A percentile compares a stretch with the other conserved stretches of the same genome.
Evolutionary conservation across 2,888 invertebrate genomes (phyloP).

Genomic region (Pimpla rufipes): DNA sequence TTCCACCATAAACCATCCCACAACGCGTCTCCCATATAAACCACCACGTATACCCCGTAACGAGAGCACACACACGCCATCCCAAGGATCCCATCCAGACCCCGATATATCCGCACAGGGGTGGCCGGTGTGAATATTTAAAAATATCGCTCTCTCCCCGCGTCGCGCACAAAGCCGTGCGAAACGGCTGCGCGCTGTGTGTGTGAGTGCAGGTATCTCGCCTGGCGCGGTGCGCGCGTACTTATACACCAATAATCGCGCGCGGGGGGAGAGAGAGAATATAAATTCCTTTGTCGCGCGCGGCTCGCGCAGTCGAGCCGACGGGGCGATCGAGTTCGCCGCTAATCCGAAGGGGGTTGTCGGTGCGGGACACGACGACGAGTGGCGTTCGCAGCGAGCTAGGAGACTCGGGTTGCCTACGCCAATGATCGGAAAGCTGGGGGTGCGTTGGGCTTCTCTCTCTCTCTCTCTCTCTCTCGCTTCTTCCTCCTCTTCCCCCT

Average conservation of each 20-base stretch:
- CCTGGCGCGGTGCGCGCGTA: slow-evolving; percentile 25
- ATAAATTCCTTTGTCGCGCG: slow-evolving; percentile 63
- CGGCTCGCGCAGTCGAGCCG: slow-evolving; percentile 8
- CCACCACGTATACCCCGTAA: too few species aligned
- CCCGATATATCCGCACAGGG: neutral
- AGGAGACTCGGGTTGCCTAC: slow-evolving; percentile 26
- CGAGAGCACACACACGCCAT: too few species aligned
- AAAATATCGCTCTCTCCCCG: neutral
- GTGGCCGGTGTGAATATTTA: neutral
- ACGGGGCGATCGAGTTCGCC: slow-evolving; percentile 24
- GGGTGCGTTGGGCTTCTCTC: slow-evolving; percentile 28
- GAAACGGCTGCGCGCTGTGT: neutral
- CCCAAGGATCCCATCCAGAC: neutral
- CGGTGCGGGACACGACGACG: slow-evolving; percentile 1
- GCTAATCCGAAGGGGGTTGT: slow-evolving; percentile 54
- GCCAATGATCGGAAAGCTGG: slow-evolving; percentile 43
- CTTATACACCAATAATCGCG: slow-evolving; percentile 1
- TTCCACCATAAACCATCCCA: too few species aligned
- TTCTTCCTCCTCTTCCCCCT: neutral
- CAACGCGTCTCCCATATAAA: too few species aligned
- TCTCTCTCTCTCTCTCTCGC: neutral
- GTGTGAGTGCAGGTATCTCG: slow-evolving; percentile 49
- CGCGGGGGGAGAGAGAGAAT: neutral
- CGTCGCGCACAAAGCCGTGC: neutral
- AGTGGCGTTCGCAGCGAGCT: neutral